phyloP scores from a whole-genome alignment of 2,113 vertebrate genomes.

The Amphiprion percula region DNA sequence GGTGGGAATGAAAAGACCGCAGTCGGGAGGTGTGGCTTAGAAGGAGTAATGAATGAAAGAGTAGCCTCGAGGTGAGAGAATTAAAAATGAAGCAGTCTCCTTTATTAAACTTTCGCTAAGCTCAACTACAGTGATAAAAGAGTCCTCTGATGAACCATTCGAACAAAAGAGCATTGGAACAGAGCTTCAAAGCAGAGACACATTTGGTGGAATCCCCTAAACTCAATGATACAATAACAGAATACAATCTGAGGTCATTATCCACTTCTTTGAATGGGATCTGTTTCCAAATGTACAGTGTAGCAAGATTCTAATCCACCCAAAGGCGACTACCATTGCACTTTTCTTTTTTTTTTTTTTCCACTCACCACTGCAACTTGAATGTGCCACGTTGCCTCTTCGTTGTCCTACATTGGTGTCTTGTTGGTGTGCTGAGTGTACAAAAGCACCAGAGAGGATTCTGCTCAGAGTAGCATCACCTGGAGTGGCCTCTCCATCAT shows the following conservation, averaged over 20 bases:
- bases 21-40: conserved; percentile 58
- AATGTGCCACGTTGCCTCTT: conserved; percentile 69
- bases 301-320: conserved; percentile 36
- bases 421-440: conserved; percentile 72
- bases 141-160: conserved; percentile 48
- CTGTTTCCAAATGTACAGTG: conserved; percentile 19
- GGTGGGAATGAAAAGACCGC: conserved; percentile 27
- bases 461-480: conserved; percentile 65
- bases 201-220: conserved; percentile 38
- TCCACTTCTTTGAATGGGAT: conserved; percentile 41
- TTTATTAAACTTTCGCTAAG: conserved; percentile 64
- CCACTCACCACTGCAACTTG: conserved; percentile 54
- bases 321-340: conserved; percentile 27
- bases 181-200: conserved; percentile 48
- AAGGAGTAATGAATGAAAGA: conserved; percentile 63
- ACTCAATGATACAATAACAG: neutral
- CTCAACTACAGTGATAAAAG: conserved; percentile 62
- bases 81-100: conserved; percentile 62
- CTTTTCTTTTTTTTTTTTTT: conserved; percentile 43
- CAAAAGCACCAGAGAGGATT: conserved; percentile 61
- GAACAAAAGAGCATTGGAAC: conserved; percentile 43
- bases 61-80: conserved; percentile 64
- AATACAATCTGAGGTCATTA: conserved; percentile 34
- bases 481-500: conserved; percentile 76
- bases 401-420: conserved; percentile 77